Base-by-base conservation (phyloP, 2,888 invertebrate genomes). In the Gortyna flavago region DNA sequence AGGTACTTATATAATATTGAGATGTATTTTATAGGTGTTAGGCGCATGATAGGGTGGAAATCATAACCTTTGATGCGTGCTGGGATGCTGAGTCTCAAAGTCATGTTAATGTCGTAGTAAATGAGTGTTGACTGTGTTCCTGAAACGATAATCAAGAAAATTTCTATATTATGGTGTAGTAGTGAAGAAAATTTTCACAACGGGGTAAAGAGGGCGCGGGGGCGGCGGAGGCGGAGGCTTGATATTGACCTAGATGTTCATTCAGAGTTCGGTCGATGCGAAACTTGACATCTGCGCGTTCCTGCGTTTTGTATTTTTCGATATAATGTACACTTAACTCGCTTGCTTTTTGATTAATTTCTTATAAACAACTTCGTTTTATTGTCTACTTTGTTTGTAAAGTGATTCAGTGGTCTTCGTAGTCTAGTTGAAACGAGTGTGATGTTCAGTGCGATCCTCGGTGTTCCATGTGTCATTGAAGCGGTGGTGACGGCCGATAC, bases 191-290 rank as follows among this genome's bases (percentile, higher is more conserved):
- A 92, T 93, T 93, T 89, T 92, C 92, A 90, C 90, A 90, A 87
- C 89, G 91, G 94, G 92, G 85, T 90, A 87, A 89, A 88, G 91
- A 88, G 91, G 89, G 91, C 72, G 91, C 79, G 91, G 92, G 91
- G 91, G 90, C 79, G 89, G 92, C 71, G 91, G 91, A 85, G 93
- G 93, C 90, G 92, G 93, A 93, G 95, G 95, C 93, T 96, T 96
- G 96, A 96, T 96, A 96, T 96, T 96, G 96, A 96, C 96, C 96
- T 96, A 96, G 94, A 95, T 96, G 96, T 96, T 96, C 96, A 96
- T 96, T 96, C 95, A 96, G 95, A 94, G 96, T 95, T 96, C 96
- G 96, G 96, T 96, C 96, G 96, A 96, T 96, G 96, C 95, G 96
- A 96, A 95, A 95, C 96, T 95, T 96, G 95, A 96, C 96, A 96